Base-by-base conservation (phyloP, 1,140 invertebrate species). In the Propsilocerus akamusi region DNA sequence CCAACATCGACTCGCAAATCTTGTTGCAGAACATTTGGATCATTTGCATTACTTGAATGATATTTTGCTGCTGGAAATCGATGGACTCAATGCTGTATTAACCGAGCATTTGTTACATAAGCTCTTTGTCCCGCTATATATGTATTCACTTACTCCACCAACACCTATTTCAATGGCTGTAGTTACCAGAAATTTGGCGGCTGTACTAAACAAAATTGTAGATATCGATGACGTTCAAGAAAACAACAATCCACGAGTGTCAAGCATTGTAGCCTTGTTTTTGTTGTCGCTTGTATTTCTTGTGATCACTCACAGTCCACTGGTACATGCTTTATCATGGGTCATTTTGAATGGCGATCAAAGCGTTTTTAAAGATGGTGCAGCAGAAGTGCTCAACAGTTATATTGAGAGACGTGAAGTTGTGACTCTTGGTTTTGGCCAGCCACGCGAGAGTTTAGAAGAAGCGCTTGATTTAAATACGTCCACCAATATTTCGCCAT, bases 41-140 rank as follows among this genome's bases (percentile, higher is more conserved):
- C 91, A 98, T 67, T 70, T 99, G 11, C 95, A 99, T 69, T 99
- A 99, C 66, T 70, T 99, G 22, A 98, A 97, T 61, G 96, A 99
- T 57, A 97, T 98, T 62, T 71, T 97, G 17, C 83, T 83, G 60
- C 74, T 97, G 17, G 82, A 92, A 61, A 95, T 97, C 57, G 79
- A 84, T 26, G 84, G 91, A 58, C 72, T 98, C 46, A 99, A 98
- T 68, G 83, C 90, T 57, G 90, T 98, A 24, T 68, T 99, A n/a
- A 88, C 90, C 0, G 90, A 97, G 62, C 92, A 97, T 69, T 70
- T 99, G 23, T 69, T 98, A 23, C 86, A 97, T 62, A 85, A 94
- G 64, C 70, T 99, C 2, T 73, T 98, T 25, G 83, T 97, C 53
- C 95, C 96, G 10, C 68, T 99, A 26, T 96, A 97, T 61, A 86